Base-by-base conservation (phyloP, 1,140 invertebrate species). In the Laupala kohalensis region DNA sequence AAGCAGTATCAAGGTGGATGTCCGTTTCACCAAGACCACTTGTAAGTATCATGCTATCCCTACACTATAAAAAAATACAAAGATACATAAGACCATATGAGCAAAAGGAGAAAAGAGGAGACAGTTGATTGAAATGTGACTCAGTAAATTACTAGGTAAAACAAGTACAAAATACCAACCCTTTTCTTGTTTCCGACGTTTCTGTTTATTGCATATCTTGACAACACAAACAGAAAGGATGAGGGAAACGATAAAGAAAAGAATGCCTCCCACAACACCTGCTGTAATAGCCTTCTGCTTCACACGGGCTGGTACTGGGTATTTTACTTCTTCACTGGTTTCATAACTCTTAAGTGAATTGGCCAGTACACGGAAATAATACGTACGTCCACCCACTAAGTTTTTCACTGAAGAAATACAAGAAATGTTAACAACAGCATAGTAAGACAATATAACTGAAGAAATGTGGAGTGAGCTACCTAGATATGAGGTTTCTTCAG, bases 211-310 rank as follows among this genome's bases (percentile, higher is more conserved):
- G 87, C 94, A 96, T 81, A 96, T 95, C 87, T 97, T 97, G 77
- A 97, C 94, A 76, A 93, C 92, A 86, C 94, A 96, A 78, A 97
- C 92, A 73, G 94, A 95, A 77, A 96, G 86, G 79, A 96, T 96
- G 81, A 97, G 96, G 79, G 94, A 94, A 77, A 96, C 93, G 78
- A 96, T 94, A 87, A 96, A 96, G 85, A 97, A 96, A 76, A 97
- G 86, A 77, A 97, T 92, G 74, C 94, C 94, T 75, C 94, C 95
- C 69, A 96, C 94, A 73, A 96, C 91, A 64, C 94, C 94, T 75
- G 94, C 93, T 73, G 93, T 95, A 80, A 95, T 94, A 72, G 93
- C 93, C 86, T 94, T 94, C 84, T 94, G 91, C 81, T 94, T 94
- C 70, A 94, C 92, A 74, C 92, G 85, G 70, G 91, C 90, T 74